These are phyloP conservation scores for Cynodonichthys magdalenae DNA, from an alignment of 2,797 vertebrate species.

Conservation along the genomic window DNA sequence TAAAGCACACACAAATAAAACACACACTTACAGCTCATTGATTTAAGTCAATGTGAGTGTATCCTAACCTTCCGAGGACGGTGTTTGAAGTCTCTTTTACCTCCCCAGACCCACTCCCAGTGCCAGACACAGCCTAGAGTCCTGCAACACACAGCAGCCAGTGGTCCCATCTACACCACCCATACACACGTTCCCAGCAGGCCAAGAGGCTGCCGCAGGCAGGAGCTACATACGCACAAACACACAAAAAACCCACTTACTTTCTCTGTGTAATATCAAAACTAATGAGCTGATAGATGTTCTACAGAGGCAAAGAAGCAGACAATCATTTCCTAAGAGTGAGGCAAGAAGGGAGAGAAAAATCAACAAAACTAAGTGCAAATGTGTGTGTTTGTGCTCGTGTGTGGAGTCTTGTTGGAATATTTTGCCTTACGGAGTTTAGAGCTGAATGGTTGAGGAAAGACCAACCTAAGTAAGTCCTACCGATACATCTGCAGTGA, in stretches of 20 bases:
- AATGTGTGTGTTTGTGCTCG: conserved; percentile 51
- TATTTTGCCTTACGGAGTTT: conserved; percentile 71
- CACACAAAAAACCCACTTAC: conserved; percentile 60
- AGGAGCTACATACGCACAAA: conserved; percentile 57
- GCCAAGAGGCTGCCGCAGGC: conserved; percentile 69
- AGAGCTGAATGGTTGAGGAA: conserved; percentile 66
- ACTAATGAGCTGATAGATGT: conserved; percentile 80
- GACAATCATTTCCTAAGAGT: conserved; percentile 78
- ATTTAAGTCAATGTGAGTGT: conserved; percentile 79
- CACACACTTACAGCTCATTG: conserved; percentile 77
- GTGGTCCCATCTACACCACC: conserved; percentile 74
- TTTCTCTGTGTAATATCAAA: conserved; percentile 76
- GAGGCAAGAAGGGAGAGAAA: conserved; percentile 61
- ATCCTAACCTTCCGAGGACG: conserved; percentile 75
- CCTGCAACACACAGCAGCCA: conserved; percentile 60
- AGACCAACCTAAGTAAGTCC: conserved; percentile 62
- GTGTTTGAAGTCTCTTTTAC: conserved; percentile 78
- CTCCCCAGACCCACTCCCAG: conserved; percentile 70
- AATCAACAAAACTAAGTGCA: conserved; percentile 61
- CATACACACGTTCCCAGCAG: conserved; percentile 71
- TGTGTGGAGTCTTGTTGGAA: conserved; percentile 67
- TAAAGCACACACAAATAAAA: conserved; percentile 67
- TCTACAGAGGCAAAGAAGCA: conserved; percentile 70
- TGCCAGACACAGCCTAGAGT: conserved; percentile 80
- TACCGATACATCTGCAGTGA: conserved; percentile 55